Conservation (phyloP, 2,888 invertebrate genomes). For the Galerucella nymphaeae region DNA sequence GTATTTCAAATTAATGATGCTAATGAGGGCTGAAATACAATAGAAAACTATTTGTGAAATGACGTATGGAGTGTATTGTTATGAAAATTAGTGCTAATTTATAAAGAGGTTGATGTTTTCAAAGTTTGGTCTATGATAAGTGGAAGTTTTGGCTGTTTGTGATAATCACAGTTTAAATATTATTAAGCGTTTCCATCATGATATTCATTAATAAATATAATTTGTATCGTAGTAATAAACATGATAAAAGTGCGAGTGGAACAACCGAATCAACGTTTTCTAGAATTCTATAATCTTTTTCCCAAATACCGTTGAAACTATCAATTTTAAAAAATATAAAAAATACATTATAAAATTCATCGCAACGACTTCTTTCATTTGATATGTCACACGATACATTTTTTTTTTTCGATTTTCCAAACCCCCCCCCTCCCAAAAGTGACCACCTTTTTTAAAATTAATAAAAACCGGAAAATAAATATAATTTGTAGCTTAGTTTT, state of each 20-base stretch:
- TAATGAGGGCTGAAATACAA: not conserved
- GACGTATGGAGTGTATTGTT: not conserved
- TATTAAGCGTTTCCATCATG: not conserved
- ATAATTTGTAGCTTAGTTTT: too few species aligned
- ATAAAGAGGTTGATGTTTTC: not conserved
- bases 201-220: not conserved
- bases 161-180: conserved; percentile 3
- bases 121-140: not conserved
- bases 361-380: too few species aligned
- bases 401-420: too few species aligned
- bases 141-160: not conserved
- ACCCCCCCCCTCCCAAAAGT: too few species aligned
- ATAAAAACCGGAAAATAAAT: too few species aligned
- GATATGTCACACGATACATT: too few species aligned
- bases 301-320: too few species aligned
- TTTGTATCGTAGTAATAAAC: not conserved
- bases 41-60: conserved; percentile 1
- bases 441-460: too few species aligned
- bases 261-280: too few species aligned
- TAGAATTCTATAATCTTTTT: not conserved
- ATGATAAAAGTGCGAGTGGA: too few species aligned
- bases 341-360: too few species aligned
- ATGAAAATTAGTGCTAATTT: not conserved
- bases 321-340: too few species aligned
- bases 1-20: not conserved